Conservation (phyloP, 64 coral and sea anemone genomes). For the Orbicella faveolata region DNA sequence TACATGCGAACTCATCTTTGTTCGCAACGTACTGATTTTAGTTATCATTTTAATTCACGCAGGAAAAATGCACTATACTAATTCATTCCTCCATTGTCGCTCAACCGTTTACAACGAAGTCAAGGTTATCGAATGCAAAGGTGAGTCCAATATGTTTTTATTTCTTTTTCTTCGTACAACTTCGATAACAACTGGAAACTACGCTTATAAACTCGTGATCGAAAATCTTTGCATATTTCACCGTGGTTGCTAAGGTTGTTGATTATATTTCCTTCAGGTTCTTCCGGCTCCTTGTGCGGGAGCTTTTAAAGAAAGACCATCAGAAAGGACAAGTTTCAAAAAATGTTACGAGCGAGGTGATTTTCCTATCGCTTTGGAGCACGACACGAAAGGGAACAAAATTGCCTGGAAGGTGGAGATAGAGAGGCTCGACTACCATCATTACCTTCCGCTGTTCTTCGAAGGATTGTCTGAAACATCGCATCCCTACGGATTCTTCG, state of each 20-base stretch:
- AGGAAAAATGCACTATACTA: neutral
- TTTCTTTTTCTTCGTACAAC: neutral
- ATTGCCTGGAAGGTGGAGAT: slow-evolving; percentile 99
- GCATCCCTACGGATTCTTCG: slow-evolving; percentile 98
- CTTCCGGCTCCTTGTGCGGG: slow-evolving; percentile 64
- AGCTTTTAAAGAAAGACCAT: slow-evolving; percentile 92
- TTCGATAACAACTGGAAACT: neutral
- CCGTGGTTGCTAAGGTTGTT: neutral
- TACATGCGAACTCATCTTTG: neutral
- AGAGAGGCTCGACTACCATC: slow-evolving; percentile 98
- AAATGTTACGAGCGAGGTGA: slow-evolving; percentile 98
- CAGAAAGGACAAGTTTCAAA: slow-evolving; percentile 84
- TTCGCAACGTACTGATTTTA: neutral
- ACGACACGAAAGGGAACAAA: slow-evolving; percentile 99
- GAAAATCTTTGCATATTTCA: neutral
- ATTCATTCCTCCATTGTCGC: slow-evolving; percentile 40
- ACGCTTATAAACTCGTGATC: neutral
- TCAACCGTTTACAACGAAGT: slow-evolving; percentile 81
- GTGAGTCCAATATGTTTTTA: slow-evolving; percentile 28
- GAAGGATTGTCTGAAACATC: slow-evolving; percentile 94
- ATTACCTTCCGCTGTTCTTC: slow-evolving; percentile 96
- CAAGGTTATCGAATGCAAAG: slow-evolving; percentile 74
- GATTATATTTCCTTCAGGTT: slow-evolving; percentile 4
- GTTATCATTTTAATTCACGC: neutral
- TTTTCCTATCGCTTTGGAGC: slow-evolving; percentile 97